Evolutionary conservation across 2,888 invertebrate species (phyloP), one percentile per base, ranked within the genome.

Genomic region (Thecocarcelia acutangulata): DNA sequence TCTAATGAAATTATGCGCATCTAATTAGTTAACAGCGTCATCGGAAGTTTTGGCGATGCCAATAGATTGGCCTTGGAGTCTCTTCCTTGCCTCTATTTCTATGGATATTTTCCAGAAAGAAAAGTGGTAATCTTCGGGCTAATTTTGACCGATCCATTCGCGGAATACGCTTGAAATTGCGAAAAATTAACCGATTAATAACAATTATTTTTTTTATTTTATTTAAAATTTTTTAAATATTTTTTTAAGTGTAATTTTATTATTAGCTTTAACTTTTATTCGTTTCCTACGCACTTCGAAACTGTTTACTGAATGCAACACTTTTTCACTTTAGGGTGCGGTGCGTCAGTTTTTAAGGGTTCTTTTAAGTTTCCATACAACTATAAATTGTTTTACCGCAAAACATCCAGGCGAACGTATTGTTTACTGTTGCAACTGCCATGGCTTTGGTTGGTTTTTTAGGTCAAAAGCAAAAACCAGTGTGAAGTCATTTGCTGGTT

Each of bases 401-500:
- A 61, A 63, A 58, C 44, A 44, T 24, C 42, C 24, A 72, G 21
- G 1, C 52, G 37, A 50, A 9, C n/a, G 19, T 40, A 15, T 54
- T 63, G 48, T 42, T 61, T 69, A 54, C 56, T 69, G 37, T 46
- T 63, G 48, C n/a, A 46, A 19, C 17, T 58, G 33, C 52, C 54
- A 46, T 54, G 33, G 54, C 58, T 58, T 66, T 66, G 78, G 64
- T 28, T n/a, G n/a, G 24, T 46, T 79, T 78, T 68, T 58, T 79
- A 68, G 78, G 78, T 79, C 78, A 79, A 66, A 72, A 66, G 40
- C 64, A 70, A 58, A 68, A 80, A 81, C 54, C 68, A 77, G 68
- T 77, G 81, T 77, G 50, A 77, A 81, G 68, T 77, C 17, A 81
- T 81, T 77, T 81, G 72, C 72, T 81, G 76, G 54, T 81, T 81